Evolutionary conservation across 2,797 vertebrate genomes (phyloP), one percentile per base, ranked within the genome.

Genomic region (Anabas testudineus): DNA sequence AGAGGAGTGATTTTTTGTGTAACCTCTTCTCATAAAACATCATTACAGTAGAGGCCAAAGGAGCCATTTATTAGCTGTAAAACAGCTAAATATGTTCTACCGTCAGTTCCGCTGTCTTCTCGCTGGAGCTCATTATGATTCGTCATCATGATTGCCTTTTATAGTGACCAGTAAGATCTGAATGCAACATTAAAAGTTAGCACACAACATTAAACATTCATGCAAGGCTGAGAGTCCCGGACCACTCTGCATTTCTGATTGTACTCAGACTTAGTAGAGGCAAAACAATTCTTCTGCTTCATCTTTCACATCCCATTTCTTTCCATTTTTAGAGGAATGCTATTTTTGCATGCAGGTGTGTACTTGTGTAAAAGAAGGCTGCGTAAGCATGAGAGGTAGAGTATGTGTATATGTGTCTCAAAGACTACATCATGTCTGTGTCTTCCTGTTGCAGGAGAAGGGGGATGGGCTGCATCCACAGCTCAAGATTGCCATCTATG

Each of bases 401-500:
- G 12, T 18, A 5, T 48, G 47, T 43, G 53, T 62, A 28, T 57
- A 63, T 62, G 43, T 64, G 61, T 58, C 42, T 59, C 22, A 56
- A 73, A 62, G 73, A 73, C 67, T 79, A 43, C 57, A 68, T 77
- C 67, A 78, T 26, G 61, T 76, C 51, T 69, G 64, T 54, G 65
- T 58, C 48, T 58, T 70, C 6, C 67, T 67, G 62, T 49, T 49
- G n/a, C 6, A 70, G 48, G 15, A 15, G 19, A 18, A 42, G 28
- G 24, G 48, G 48, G 51, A 49, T 37, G 62, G 54, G 49, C 1
- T 57, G 2, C 10, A 76, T 48, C 49, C 78, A 74, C 55, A 68
- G 88, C 90, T 90, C 90, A 36, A 87, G 61, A 82, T 82, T 88
- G 90, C 91, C 92, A 85, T 88, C 90, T 92, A 87, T 80, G 67